Percentiles rank a stretch among this genome's conserved stretches.
These are phyloP conservation scores for Catostylus mosaicus DNA, from an alignment of 30 jellyfish, hydroid and myxozoan genomes.

Conservation along the genomic window DNA sequence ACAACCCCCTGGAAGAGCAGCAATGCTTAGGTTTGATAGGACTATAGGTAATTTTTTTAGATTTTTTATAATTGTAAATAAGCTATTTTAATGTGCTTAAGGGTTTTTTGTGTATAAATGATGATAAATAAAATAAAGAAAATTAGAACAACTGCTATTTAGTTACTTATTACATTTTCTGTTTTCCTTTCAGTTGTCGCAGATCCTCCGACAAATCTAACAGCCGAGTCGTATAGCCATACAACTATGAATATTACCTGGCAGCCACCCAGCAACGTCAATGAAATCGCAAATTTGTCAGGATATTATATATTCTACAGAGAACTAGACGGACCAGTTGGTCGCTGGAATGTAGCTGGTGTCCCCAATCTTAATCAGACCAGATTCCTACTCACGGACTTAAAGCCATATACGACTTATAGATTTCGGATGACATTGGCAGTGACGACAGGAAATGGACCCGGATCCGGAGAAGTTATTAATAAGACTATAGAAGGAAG, in stretches of 20 bases:
- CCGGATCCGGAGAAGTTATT: constrained; percentile 53
- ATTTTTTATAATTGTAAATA: too few relatives aligned
- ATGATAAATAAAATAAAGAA: too few relatives aligned
- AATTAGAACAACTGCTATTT: not conserved
- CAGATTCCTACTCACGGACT: constrained; percentile 11
- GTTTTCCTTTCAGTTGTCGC: constrained; percentile 22
- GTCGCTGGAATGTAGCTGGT: constrained; percentile 37
- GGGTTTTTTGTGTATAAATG: too few relatives aligned
- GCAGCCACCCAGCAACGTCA: constrained; percentile 44
- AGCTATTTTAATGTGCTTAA: too few relatives aligned
- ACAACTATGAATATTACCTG: constrained; percentile 47
- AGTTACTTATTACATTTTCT: not conserved
- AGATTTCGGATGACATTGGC: constrained; percentile 62
- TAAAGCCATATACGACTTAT: constrained; percentile 55
- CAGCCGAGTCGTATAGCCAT: constrained; percentile 31
- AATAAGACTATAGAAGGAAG: constrained; percentile 64
- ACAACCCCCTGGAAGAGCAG: too few relatives aligned
- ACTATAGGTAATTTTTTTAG: too few relatives aligned
- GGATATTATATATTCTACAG: constrained; percentile 59
- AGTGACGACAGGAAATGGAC: constrained; percentile 53
- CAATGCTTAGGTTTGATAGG: too few relatives aligned
- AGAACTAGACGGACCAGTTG: constrained; percentile 12
- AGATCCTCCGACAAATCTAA: constrained; percentile 39
- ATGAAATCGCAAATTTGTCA: constrained; percentile 12
- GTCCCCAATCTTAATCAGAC: constrained; percentile 49